These are phyloP conservation scores for Cephus cinctus DNA, from an alignment of 1,140 invertebrate species.

Conservation along the genomic window DNA sequence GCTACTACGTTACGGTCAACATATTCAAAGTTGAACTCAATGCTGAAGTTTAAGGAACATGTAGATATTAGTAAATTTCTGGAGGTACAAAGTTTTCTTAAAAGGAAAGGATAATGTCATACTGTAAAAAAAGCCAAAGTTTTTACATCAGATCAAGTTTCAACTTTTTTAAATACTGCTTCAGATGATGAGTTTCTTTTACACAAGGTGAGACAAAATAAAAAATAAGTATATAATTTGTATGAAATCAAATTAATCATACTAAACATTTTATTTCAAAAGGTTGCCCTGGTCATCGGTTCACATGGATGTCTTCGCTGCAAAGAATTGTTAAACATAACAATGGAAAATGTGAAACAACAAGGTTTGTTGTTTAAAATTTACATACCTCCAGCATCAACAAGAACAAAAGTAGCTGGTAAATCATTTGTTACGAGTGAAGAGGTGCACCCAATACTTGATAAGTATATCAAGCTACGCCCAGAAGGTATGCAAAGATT, in stretches of 20 bases:
- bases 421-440: too few species aligned
- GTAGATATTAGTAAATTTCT: slow-evolving; percentile 14
- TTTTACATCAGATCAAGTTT: slow-evolving; percentile 13
- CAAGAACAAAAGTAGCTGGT: too few species aligned
- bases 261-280: slow-evolving; percentile 10
- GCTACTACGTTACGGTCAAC: too few species aligned
- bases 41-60: slow-evolving; percentile 7
- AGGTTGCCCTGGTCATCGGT: slow-evolving; percentile 25
- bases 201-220: slow-evolving; percentile 9
- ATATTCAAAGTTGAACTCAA: slow-evolving; percentile 11
- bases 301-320: slow-evolving; percentile 20
- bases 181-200: too few species aligned
- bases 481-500: slow-evolving; percentile 18
- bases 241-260: slow-evolving; percentile 4
- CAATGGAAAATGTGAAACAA: slow-evolving; percentile 19
- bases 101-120: slow-evolving; percentile 16
- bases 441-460: too few species aligned
- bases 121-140: slow-evolving; percentile 12
- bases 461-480: too few species aligned
- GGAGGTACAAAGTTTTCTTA: slow-evolving; percentile 17
- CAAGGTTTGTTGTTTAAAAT: too few species aligned
- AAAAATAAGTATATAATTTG: too few species aligned
- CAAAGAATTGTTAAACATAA: slow-evolving; percentile 20
- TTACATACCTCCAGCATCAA: too few species aligned
- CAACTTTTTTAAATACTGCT: slow-evolving; percentile 12